phyloP scores from a whole-genome alignment of 2,113 vertebrate species.

The Fulmarus glacialis region DNA sequence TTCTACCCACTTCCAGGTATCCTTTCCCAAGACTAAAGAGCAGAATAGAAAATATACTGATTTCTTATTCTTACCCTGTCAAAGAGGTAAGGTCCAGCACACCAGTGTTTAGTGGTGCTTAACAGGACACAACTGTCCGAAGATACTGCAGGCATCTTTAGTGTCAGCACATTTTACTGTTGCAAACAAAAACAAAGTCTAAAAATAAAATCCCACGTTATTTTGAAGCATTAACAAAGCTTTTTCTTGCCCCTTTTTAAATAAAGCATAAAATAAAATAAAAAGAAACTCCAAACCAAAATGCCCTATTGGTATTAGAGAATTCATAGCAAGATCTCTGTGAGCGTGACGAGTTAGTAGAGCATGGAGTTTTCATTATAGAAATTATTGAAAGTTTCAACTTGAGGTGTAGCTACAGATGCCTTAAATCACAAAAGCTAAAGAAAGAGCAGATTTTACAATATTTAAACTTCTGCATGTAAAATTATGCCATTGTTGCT shows the following conservation, averaged over 20 bases:
- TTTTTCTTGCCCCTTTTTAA: not conserved
- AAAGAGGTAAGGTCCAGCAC: not conserved
- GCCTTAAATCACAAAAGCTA: slow-evolving; percentile 16
- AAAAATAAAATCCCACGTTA: not conserved
- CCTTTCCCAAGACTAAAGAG: not conserved
- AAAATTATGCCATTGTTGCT: slow-evolving; percentile 38
- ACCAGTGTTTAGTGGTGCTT: not conserved
- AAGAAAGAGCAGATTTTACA: not conserved
- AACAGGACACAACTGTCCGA: not conserved
- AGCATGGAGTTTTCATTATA: not conserved
- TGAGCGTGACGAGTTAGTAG: not conserved
- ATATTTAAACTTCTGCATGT: slow-evolving; percentile 53
- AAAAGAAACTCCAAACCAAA: not conserved
- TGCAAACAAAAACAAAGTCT: not conserved
- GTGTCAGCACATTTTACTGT: not conserved
- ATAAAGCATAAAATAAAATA: not conserved
- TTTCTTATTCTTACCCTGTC: not conserved
- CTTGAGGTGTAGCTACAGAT: not conserved
- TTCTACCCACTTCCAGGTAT: not conserved
- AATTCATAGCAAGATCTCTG: not conserved
- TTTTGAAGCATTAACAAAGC: not conserved
- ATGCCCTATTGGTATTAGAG: not conserved
- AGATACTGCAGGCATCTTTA: not conserved
- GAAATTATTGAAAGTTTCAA: not conserved
- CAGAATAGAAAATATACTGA: not conserved